phyloP scores from a whole-genome alignment of 2,888 invertebrate genomes.

The Scaptomyza flava region DNA sequence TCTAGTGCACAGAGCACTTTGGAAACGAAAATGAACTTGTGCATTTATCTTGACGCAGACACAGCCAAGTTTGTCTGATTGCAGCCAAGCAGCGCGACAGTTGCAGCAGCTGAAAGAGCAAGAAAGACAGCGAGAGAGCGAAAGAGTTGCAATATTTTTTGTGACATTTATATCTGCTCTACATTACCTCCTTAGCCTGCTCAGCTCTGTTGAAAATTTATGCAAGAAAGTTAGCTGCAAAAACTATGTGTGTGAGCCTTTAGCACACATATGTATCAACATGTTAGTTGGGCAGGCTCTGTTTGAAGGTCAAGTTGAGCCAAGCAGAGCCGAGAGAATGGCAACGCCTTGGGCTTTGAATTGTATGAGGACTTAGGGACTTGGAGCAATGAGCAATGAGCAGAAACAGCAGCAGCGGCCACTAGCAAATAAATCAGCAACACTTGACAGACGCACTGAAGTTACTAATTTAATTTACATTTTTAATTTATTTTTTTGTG shows the following conservation, averaged over 20 bases:
- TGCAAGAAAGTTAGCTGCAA: conserved; percentile 70
- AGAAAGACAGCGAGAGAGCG: conserved; percentile 1
- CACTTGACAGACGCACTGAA: conserved; percentile 78
- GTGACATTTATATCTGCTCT: conserved; percentile 76
- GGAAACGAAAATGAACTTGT: conserved; percentile 77
- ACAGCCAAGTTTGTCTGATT: conserved; percentile 73
- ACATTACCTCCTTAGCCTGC: not conserved
- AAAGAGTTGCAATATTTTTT: conserved; percentile 67
- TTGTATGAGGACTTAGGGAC: conserved; percentile 32
- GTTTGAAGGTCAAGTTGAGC: conserved; percentile 71
- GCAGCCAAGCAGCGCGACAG: conserved; percentile 60
- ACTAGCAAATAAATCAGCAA: conserved; percentile 79
- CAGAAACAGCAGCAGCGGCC: conserved; percentile 12
- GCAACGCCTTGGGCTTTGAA: conserved; percentile 49
- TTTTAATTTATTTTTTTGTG: conserved; percentile 78
- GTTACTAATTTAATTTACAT: conserved; percentile 82
- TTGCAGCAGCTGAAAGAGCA: conserved; percentile 11
- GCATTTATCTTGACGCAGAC: conserved; percentile 77
- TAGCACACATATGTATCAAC: no score
- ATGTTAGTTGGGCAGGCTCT: conserved; percentile 28
- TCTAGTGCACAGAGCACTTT: conserved; percentile 37
- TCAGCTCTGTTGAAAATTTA: conserved; percentile 60
- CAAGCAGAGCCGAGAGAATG: not conserved
- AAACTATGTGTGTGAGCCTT: conserved; percentile 22
- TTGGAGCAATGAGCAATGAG: conserved; percentile 14